A percentile compares a stretch with the other conserved stretches of the same genome.
Conservation (phyloP, 2,888 invertebrate genomes). For the Epirrita christyi region DNA sequence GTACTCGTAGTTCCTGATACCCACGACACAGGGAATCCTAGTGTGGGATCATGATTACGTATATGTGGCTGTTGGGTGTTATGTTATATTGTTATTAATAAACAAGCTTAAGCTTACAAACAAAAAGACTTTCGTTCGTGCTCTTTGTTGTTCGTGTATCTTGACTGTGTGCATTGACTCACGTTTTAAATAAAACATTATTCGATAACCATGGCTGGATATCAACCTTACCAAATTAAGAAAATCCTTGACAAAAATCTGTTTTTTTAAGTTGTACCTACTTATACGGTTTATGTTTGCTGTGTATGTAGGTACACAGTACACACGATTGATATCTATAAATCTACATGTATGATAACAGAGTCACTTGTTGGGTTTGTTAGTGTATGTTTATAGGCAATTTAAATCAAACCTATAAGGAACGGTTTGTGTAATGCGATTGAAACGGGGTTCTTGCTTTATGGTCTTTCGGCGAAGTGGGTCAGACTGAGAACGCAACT, state of each 20-base stretch:
- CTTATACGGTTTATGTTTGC: neutral
- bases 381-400: constrained; percentile 24
- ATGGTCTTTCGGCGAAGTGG: constrained; percentile 67
- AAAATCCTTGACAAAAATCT: constrained; percentile 25
- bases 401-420: constrained; percentile 39
- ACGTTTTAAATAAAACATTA: too few species aligned
- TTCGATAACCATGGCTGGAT: too few species aligned
- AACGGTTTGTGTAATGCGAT: constrained; percentile 43
- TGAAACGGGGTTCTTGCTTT: constrained; percentile 65
- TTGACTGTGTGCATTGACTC: too few species aligned
- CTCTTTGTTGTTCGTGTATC: too few species aligned
- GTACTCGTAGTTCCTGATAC: too few species aligned
- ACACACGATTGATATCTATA: neutral
- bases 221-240: constrained; percentile 29
- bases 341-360: constrained; percentile 14
- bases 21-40: too few species aligned
- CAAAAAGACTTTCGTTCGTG: neutral
- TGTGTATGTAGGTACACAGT: constrained; percentile 18
- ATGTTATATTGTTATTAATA: too few species aligned
- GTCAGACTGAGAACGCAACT: constrained; percentile 61
- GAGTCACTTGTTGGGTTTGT: constrained; percentile 23
- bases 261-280: neutral
- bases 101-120: neutral
- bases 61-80: too few species aligned
- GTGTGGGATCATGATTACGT: too few species aligned